These are phyloP conservation scores for Cyrtorhinus lividipennis DNA, from an alignment of 1,140 invertebrate genomes.

Conservation along the genomic window DNA sequence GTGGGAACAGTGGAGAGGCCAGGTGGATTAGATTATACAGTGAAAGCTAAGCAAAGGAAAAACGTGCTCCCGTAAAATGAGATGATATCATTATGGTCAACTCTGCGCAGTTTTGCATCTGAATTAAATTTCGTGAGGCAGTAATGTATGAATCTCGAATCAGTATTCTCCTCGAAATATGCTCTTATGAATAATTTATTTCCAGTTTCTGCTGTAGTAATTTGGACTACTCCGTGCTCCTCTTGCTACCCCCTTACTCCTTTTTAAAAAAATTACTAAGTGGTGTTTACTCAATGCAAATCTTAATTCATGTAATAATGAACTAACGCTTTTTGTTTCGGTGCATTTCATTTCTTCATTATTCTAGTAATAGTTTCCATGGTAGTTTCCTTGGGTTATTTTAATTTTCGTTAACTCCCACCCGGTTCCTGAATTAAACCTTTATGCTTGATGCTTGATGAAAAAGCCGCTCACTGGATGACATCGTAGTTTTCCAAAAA, in stretches of 20 bases:
- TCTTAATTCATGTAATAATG: too few species aligned
- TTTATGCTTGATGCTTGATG: too few species aligned
- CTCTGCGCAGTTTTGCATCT: background rate
- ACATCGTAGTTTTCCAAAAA: constrained; percentile 26
- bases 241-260: too few species aligned
- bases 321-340: too few species aligned
- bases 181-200: background rate
- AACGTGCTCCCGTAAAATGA: background rate
- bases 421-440: too few species aligned
- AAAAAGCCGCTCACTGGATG: constrained; percentile 20
- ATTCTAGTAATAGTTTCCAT: too few species aligned
- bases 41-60: background rate
- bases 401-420: too few species aligned
- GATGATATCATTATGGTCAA: background rate
- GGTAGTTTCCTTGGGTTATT: too few species aligned
- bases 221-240: too few species aligned
- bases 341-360: too few species aligned
- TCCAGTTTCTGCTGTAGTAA: background rate
- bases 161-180: background rate
- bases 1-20: background rate
- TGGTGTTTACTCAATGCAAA: too few species aligned
- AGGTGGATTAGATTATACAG: background rate
- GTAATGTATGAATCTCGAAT: background rate
- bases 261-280: too few species aligned
- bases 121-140: background rate